These are phyloP conservation scores for Chironomus tentans DNA, from an alignment of 2,888 invertebrate genomes.

Conservation along the genomic window DNA sequence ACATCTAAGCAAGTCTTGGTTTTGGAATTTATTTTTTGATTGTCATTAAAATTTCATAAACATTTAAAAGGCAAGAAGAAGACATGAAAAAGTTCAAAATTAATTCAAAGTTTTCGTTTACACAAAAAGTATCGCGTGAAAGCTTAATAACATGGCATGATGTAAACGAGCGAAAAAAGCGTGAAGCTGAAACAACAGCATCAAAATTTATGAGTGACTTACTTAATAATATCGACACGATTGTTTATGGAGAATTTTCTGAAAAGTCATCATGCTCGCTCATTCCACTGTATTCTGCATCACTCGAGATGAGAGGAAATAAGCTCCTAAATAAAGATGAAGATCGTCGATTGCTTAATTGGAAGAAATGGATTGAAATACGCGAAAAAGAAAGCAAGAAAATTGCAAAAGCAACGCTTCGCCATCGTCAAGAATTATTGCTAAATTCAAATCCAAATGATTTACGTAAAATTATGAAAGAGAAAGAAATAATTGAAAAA, in stretches of 20 bases:
- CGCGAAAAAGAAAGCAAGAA: background rate
- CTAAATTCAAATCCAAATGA: conserved; percentile 8
- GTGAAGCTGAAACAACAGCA: background rate
- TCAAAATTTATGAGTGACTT: background rate
- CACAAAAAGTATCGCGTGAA: too few relatives aligned
- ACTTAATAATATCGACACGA: background rate
- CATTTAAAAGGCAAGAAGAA: too few relatives aligned
- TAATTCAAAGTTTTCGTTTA: too few relatives aligned
- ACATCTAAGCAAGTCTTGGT: too few relatives aligned
- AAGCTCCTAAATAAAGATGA: background rate
- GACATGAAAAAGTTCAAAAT: background rate
- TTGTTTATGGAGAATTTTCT: background rate
- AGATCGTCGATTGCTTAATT: background rate
- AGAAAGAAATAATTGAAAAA: background rate
- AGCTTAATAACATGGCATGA: background rate
- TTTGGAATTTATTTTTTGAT: too few relatives aligned
- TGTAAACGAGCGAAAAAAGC: background rate
- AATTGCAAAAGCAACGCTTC: background rate
- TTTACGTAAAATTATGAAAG: background rate
- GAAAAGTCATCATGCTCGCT: background rate
- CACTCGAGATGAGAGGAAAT: background rate
- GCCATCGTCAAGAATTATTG: conserved; percentile 6
- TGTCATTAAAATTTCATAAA: too few relatives aligned
- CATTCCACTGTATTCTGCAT: background rate
- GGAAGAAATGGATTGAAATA: conserved; percentile 6